A percentile compares a stretch with the other conserved stretches of the same genome.
Evolutionary conservation across 92 coral and sea anemone genomes (phyloP).

Genomic region (Phymanthus crucifer): DNA sequence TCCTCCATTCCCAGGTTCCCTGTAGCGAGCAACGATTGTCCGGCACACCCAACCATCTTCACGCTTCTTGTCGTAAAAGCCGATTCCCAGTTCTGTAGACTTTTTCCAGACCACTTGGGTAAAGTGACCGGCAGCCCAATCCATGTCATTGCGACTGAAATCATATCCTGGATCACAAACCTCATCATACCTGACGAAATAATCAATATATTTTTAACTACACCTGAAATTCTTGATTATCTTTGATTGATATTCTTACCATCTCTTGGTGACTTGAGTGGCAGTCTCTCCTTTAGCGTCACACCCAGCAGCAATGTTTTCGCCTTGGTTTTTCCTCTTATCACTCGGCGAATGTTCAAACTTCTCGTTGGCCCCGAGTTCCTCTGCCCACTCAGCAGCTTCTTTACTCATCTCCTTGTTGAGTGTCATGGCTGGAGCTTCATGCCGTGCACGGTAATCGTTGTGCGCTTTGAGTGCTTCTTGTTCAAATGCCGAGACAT

Average conservation of each 20-base stretch:
- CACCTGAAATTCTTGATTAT: no score
- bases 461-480: constrained; percentile 69
- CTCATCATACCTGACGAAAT: constrained; percentile 84
- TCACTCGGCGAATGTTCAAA: constrained; percentile 65
- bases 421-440: constrained; percentile 64
- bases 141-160: constrained; percentile 52
- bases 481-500: constrained; percentile 36
- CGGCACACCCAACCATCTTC: constrained; percentile 69
- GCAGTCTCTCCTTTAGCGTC: constrained; percentile 59
- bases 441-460: constrained; percentile 65
- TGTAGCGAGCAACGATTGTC: constrained; percentile 78
- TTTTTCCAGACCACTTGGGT: constrained; percentile 85
- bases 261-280: constrained; percentile 58
- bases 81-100: constrained; percentile 78
- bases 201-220: not conserved
- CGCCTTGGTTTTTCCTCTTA: constrained; percentile 63
- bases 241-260: constrained; percentile 60
- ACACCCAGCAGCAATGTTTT: constrained; percentile 83
- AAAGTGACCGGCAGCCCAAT: constrained; percentile 76
- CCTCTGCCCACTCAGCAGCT: constrained; percentile 74
- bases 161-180: constrained; percentile 78
- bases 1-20: constrained; percentile 69
- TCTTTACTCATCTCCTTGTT: constrained; percentile 61
- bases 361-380: constrained; percentile 47
- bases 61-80: constrained; percentile 57